Evolutionary conservation across 2,113 vertebrate genomes (phyloP), one percentile per base, ranked within the genome.

Genomic region (Muscicapa adusta): DNA sequence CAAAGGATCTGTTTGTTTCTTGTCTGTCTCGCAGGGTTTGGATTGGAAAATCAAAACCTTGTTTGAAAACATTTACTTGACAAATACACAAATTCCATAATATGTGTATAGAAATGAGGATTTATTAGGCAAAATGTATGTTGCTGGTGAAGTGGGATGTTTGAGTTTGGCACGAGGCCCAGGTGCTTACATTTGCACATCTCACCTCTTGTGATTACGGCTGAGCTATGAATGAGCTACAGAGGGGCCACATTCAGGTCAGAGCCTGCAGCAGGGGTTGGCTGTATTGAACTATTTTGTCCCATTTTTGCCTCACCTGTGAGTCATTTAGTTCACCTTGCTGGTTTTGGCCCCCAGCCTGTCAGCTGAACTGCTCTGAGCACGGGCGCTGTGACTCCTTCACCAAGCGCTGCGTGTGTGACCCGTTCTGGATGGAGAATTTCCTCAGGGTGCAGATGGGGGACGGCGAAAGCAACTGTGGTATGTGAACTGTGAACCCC

Each of bases 341-440:
- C 84, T 94, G 85, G 20, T 91, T 94, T 90, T 67, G 88, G 18
- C 91, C 87, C 34, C 71, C 86, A 99, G 99, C 99, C 1, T 99
- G 99, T 95, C 99, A 99, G 98, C 91, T 99, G 84, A 99, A 99
- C 98, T 99, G 99, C 97, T 99, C 99, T 0, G 96, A 98, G 86
- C 99, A 99, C 5, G 99, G 99, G 2, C 98, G 98, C 88, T 99
- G 99, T 3, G 98, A 99, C 92, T 98, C 99, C 2, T 99, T 99
- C 97, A 99, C 99, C 47, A 99, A 99, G 42, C 98, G 98, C 60
- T 99, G 99, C 5, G 75, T 99, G 95, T 99, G 99, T 16, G 99
- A 99, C 71, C 99, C 99, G 0, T 99, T 99, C 95, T 99, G 99
- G 99, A 99, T 99, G 99, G 99, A 99, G 98, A 99, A 99, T 95